Conservation (phyloP, 2,113 vertebrate species). For the Acrocephalus arundinaceus region DNA sequence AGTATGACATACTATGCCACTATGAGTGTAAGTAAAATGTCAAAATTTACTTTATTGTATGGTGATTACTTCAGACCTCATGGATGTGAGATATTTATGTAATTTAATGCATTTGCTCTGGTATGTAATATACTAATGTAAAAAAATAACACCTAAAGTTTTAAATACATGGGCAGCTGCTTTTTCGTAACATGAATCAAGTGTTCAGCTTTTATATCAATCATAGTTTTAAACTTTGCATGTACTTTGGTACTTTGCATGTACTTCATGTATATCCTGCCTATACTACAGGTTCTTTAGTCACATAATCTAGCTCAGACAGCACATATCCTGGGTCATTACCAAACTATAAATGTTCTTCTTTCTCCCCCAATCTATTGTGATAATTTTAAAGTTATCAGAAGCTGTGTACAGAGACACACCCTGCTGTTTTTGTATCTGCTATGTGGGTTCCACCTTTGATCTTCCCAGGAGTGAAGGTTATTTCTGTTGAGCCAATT, state of each 20-base stretch:
- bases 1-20: background rate
- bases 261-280: background rate
- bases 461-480: constrained; percentile 87
- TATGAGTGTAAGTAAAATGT: background rate
- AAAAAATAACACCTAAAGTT: background rate
- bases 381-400: background rate
- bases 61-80: background rate
- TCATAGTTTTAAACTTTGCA: background rate
- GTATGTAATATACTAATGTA: background rate
- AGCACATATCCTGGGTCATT: background rate
- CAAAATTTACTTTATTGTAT: background rate
- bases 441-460: constrained; percentile 85
- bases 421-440: constrained; percentile 92
- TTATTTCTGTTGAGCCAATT: constrained; percentile 90
- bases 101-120: background rate
- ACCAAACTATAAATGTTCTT: background rate
- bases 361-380: accelerated
- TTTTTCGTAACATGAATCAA: background rate
- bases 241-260: background rate
- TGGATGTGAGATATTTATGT: background rate
- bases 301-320: background rate
- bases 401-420: constrained; percentile 15
- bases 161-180: background rate
- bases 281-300: background rate
- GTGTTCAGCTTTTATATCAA: background rate